These are phyloP conservation scores for Chionodraco myersi DNA, from an alignment of 2,113 vertebrate genomes.

Conservation along the genomic window DNA sequence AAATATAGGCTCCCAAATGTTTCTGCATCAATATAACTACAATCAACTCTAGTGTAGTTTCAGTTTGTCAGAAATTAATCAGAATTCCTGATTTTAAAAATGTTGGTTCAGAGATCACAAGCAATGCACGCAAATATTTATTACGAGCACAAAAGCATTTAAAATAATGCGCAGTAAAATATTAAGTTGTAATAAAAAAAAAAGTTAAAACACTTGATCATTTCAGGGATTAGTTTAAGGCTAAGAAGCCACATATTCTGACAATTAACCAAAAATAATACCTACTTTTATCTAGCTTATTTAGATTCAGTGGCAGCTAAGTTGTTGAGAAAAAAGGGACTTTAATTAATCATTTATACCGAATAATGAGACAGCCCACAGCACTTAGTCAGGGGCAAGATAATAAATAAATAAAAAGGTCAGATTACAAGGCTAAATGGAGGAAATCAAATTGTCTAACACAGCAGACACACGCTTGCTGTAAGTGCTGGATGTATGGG, in stretches of 20 bases:
- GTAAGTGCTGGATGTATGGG: conserved; percentile 37
- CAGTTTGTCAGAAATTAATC: background rate
- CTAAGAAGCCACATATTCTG: background rate
- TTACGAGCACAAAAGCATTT: background rate
- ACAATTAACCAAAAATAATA: background rate
- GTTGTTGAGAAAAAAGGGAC: conserved; percentile 45
- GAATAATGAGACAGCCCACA: conserved; percentile 40
- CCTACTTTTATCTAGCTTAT: background rate
- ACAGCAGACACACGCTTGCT: conserved; percentile 61
- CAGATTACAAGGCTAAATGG: conserved; percentile 77
- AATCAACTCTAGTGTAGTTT: background rate
- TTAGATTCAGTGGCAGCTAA: conserved; percentile 11
- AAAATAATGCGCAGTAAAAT: no score
- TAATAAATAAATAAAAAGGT: conserved; percentile 81
- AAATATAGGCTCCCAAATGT: background rate
- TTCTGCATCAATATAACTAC: background rate
- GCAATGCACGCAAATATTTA: background rate
- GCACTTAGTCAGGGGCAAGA: conserved; percentile 68
- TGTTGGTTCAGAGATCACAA: background rate
- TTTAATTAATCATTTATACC: conserved; percentile 60
- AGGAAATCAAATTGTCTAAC: conserved; percentile 79
- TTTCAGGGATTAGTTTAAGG: background rate
- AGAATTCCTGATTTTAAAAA: background rate
- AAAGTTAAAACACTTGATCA: background rate
- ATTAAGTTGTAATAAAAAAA: background rate